Conservation (phyloP, 2,113 vertebrate genomes). For the Lasiurus borealis region DNA sequence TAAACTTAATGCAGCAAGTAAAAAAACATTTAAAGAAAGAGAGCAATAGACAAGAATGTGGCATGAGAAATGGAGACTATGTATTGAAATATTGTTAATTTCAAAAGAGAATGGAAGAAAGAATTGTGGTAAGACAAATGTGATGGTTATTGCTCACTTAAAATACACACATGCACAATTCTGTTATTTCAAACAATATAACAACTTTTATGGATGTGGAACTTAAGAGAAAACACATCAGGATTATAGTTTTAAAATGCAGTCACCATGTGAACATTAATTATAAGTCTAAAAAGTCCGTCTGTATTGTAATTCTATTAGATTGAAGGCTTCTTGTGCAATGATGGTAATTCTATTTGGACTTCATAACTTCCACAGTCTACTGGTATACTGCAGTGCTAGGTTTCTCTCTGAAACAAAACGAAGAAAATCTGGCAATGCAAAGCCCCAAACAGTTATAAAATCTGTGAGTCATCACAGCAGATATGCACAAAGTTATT, state of each 20-base stretch:
- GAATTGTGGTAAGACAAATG: not conserved
- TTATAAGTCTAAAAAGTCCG: not conserved
- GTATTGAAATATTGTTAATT: not conserved
- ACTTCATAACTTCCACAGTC: not conserved
- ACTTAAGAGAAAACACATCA: not conserved
- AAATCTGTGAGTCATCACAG: conserved; percentile 67
- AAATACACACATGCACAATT: not conserved
- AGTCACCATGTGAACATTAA: not conserved
- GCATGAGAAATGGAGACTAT: not conserved
- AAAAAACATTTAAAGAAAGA: not conserved
- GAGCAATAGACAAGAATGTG: not conserved
- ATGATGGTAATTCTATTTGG: not conserved
- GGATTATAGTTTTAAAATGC: not conserved
- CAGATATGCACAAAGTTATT: conserved; percentile 10
- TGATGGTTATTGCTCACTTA: not conserved
- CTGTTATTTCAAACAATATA: conserved; percentile 1
- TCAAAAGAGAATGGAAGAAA: not conserved
- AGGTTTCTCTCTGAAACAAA: not conserved
- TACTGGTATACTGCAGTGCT: no score
- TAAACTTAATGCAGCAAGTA: not conserved
- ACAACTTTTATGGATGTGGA: not conserved
- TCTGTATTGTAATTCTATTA: not conserved
- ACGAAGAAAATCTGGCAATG: conserved; percentile 38
- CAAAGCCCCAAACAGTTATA: conserved; percentile 54
- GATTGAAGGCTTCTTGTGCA: not conserved